Evolutionary conservation across 2,113 vertebrate genomes (phyloP), one percentile per base, ranked within the genome.

Genomic region (Pogona vitticeps): DNA sequence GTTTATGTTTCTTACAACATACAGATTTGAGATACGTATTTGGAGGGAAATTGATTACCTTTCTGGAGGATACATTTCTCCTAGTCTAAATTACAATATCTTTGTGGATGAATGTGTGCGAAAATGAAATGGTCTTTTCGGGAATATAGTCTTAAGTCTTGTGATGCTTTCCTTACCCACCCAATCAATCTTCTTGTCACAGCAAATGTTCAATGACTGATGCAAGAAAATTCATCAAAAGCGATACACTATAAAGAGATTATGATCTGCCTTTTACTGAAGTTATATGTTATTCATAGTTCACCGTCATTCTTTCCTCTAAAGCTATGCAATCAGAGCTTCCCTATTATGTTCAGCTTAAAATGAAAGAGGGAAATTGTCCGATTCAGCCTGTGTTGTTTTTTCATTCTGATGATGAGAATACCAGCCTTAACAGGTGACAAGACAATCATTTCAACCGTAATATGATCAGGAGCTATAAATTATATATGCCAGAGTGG

Each of bases 171-270:
- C 42, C 33, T 83, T 85, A 87, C 86, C 72, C 77, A 9, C 18
- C 91, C 92, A 88, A 94, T 96, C 92, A 93, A 94, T 96, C 95
- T 93, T 85, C 23, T 76, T 96, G 96, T 95, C 96, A 95, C 77
- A 80, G 36, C 56, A 86, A 94, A 89, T 70, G 73, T 91, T 90
- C 89, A 86, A 61, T 94, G 93, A 95, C 68, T 90, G 94, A 96
- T 96, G 95, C 94, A 90, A 79, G 86, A 93, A 92, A 94, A 94
- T 58, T 88, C 91, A 91, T 93, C 91, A 90, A 89, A 94, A 93
- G 40, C 91, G 89, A 95, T 95, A 93, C 89, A 91, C 82, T 76
- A 88, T 85, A 73, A 91, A 86, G 84, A 94, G 91, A 94, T 94
- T 89, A 86, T 92, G 91, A 94, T 95, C 94, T 93, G 86, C 87